A percentile compares a stretch with the other conserved stretches of the same genome.
Conservation (phyloP, 1,140 invertebrate species). For the Stegodyphus dumicola region DNA sequence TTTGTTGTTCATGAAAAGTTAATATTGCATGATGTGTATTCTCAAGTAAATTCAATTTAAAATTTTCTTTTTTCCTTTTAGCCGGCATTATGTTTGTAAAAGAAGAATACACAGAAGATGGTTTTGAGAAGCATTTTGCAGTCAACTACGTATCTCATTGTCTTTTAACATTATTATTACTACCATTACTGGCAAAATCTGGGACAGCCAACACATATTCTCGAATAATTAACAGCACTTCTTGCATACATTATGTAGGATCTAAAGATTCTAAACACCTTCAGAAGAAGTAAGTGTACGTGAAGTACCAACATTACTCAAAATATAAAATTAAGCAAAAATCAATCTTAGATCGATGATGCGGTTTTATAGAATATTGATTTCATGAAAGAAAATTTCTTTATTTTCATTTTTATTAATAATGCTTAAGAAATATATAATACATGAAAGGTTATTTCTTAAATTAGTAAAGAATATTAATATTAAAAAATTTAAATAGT, state of each 20-base stretch:
- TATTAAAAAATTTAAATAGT: too few relatives aligned
- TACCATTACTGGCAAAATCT: constrained; percentile 77
- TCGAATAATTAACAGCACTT: constrained; percentile 88
- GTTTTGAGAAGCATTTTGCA: constrained; percentile 84
- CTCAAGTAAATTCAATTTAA: not conserved
- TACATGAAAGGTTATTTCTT: too few relatives aligned
- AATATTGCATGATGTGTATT: too few relatives aligned
- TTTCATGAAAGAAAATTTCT: too few relatives aligned
- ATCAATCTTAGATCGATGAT: too few relatives aligned
- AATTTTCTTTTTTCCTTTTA: constrained; percentile 67
- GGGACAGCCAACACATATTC: constrained; percentile 71
- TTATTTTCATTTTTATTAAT: too few relatives aligned
- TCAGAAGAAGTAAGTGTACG: constrained; percentile 38
- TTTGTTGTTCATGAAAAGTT: too few relatives aligned
- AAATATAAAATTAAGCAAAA: too few relatives aligned
- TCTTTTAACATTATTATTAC: constrained; percentile 82
- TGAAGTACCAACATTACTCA: too few relatives aligned
- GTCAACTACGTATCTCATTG: constrained; percentile 91
- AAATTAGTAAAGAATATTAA: too few relatives aligned
- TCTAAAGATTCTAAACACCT: constrained; percentile 34
- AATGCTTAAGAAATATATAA: too few relatives aligned
- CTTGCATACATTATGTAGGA: constrained; percentile 72
- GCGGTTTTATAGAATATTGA: too few relatives aligned
- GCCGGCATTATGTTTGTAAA: constrained; percentile 89
- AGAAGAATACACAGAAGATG: constrained; percentile 80